Conservation (phyloP, 2,888 invertebrate species). For the Lycia hirtaria region DNA sequence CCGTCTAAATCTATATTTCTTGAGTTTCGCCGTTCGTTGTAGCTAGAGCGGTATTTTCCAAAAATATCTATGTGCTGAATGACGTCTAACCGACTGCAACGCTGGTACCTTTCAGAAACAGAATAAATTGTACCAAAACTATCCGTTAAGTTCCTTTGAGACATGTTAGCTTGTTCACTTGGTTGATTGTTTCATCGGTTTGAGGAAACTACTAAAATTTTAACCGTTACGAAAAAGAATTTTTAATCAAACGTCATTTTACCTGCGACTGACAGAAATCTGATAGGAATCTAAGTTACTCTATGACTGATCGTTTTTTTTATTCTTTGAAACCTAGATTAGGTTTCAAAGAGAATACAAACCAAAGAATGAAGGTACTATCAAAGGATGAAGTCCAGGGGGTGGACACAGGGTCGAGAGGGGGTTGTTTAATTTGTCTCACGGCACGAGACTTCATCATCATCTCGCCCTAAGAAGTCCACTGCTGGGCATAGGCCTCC, state of each 20-base stretch:
- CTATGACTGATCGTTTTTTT: no score
- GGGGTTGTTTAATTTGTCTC: no score
- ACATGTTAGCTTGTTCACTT: neutral
- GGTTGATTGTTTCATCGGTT: neutral
- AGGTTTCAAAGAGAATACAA: no score
- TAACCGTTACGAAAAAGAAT: neutral
- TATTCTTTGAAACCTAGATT: no score
- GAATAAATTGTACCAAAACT: slow-evolving; percentile 3
- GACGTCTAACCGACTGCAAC: slow-evolving; percentile 48
- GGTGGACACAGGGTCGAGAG: no score
- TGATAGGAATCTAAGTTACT: no score
- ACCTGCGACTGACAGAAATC: neutral
- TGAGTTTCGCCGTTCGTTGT: slow-evolving; percentile 32
- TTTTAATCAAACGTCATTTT: neutral
- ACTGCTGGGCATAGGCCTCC: no score
- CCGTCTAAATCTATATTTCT: neutral
- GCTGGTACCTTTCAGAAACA: slow-evolving; percentile 45
- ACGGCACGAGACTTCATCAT: no score
- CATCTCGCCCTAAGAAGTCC: no score
- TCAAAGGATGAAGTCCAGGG: no score
- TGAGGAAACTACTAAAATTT: neutral
- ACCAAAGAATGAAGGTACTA: no score
- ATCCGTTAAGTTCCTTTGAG: neutral
- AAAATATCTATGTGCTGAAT: slow-evolving; percentile 63
- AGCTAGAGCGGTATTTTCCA: slow-evolving; percentile 46